Percentiles rank a stretch among this genome's conserved stretches.
Evolutionary conservation across 2,113 vertebrate species (phyloP).

Genomic region (Sturnira hondurensis): DNA sequence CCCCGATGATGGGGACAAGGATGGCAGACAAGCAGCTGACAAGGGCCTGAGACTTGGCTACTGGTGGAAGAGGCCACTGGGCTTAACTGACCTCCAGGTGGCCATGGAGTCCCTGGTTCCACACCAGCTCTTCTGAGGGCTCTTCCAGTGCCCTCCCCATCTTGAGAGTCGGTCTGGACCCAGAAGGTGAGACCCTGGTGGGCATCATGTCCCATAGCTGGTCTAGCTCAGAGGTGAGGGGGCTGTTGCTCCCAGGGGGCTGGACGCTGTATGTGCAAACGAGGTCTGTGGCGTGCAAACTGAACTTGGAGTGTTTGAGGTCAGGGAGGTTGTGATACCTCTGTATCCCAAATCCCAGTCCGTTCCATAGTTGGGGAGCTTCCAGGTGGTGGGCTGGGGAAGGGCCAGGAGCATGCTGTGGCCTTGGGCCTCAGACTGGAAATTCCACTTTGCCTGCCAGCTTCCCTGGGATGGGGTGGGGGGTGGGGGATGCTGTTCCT

Average conservation of each 20-base stretch:
- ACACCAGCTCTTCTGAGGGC: background rate
- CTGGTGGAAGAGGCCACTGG: background rate
- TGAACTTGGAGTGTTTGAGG: background rate
- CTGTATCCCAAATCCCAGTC: background rate
- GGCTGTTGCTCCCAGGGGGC: background rate
- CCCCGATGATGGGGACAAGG: background rate
- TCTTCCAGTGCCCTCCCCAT: background rate
- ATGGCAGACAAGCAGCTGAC: background rate
- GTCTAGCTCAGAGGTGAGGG: background rate
- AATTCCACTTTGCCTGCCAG: slow-evolving; percentile 66
- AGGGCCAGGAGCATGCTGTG: background rate
- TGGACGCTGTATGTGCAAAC: background rate
- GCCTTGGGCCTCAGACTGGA: slow-evolving; percentile 34
- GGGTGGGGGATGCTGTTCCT: background rate
- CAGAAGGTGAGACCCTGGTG: background rate
- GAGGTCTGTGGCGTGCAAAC: background rate
- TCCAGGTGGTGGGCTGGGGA: background rate
- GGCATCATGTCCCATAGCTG: background rate
- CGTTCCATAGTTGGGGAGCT: background rate
- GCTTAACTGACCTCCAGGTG: background rate
- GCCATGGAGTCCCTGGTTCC: background rate
- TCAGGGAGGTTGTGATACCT: background rate
- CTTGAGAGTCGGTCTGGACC: background rate
- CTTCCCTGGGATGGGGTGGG: background rate
- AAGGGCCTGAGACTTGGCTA: background rate